These are phyloP conservation scores for Cirrhinus molitorella DNA, from an alignment of 2,797 vertebrate genomes.

Conservation along the genomic window DNA sequence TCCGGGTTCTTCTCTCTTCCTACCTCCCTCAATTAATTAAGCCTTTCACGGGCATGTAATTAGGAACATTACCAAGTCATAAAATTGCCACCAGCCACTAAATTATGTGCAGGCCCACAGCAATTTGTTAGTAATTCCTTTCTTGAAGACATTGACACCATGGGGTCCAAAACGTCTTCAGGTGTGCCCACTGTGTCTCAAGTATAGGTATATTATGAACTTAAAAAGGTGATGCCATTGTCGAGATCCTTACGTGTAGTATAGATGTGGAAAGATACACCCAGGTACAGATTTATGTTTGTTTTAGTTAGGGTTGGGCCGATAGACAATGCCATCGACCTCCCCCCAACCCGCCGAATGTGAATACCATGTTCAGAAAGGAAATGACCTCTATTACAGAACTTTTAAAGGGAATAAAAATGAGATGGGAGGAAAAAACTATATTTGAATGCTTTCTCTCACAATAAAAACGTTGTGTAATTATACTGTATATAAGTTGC, in stretches of 20 bases:
- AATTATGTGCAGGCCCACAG: constrained; percentile 97
- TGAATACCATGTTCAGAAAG: too few species aligned
- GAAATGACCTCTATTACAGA: too few species aligned
- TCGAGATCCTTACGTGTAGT: background rate
- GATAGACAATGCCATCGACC: too few species aligned
- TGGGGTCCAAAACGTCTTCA: constrained; percentile 93
- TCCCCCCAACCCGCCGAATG: too few species aligned
- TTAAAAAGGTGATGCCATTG: background rate
- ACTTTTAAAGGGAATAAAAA: too few species aligned
- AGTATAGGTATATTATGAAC: constrained; percentile 22
- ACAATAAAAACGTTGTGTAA: too few species aligned
- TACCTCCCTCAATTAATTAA: constrained; percentile 99
- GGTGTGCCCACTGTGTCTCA: constrained; percentile 84
- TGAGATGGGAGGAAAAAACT: too few species aligned
- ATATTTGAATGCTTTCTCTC: too few species aligned
- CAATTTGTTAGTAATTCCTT: constrained; percentile 99
- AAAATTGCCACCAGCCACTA: constrained; percentile 99
- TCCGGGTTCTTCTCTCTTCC: constrained; percentile 82
- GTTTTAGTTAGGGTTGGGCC: background rate
- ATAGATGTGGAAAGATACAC: background rate
- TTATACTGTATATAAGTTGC: too few species aligned
- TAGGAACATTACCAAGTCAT: constrained; percentile 99
- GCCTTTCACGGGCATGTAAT: constrained; percentile 99
- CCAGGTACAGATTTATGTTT: background rate
- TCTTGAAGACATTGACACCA: constrained; percentile 92